phyloP scores from a whole-genome alignment of 2,797 vertebrate species.

The Myotis planiceps region DNA sequence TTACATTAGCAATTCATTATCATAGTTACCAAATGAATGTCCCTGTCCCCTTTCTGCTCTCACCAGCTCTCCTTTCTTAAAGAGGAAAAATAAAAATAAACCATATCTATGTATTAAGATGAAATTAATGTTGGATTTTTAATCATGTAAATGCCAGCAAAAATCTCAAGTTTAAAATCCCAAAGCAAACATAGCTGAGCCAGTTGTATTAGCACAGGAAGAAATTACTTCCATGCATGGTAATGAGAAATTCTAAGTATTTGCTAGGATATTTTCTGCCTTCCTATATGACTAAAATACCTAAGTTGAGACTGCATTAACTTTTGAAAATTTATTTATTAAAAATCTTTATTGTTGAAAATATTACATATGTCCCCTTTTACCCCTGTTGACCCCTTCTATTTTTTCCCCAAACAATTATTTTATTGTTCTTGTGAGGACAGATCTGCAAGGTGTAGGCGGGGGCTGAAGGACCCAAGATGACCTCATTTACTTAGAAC shows the following conservation, averaged over 20 bases:
- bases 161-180: slow-evolving; percentile 48
- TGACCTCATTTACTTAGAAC: background rate
- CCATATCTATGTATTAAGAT: background rate
- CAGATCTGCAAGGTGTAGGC: background rate
- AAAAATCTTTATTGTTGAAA: too few species aligned
- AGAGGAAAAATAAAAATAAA: slow-evolving; percentile 29
- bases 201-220: background rate
- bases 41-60: background rate
- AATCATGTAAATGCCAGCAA: slow-evolving; percentile 44
- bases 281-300: slow-evolving; percentile 37
- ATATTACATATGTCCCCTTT: too few species aligned
- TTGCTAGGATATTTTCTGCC: slow-evolving; percentile 18
- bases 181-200: background rate
- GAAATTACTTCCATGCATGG: background rate
- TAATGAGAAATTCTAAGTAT: background rate
- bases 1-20: background rate
- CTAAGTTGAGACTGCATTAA: slow-evolving; percentile 19
- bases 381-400: too few species aligned
- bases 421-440: background rate
- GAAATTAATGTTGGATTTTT: slow-evolving; percentile 39
- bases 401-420: background rate
- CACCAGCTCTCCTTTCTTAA: slow-evolving; percentile 10
- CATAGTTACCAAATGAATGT: background rate
- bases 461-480: background rate
- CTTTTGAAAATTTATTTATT: too few species aligned